Base-by-base conservation (phyloP, 2,797 vertebrate species). In the Antrozous pallidus region DNA sequence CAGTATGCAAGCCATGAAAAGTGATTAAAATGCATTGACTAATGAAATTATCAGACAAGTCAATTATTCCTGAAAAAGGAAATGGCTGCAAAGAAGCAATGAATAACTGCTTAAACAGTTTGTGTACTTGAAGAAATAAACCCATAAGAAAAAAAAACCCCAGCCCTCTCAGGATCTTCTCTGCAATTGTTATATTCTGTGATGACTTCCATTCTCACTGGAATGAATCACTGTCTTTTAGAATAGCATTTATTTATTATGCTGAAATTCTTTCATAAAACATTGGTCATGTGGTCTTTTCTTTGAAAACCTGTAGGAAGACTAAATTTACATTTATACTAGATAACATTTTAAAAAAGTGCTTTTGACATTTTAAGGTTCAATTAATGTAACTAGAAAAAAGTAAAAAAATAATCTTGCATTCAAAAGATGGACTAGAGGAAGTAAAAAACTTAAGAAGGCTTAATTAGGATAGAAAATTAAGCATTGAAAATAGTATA, bases 281-380 rank as follows among this genome's bases (percentile, higher is more conserved):
- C 16, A 63, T 13, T 78, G 49, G 63, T 36, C 38, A 65, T 33
- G 75, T 75, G 51, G 36, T 36, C 33, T 73, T 86, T 78, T 38
- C 49, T 94, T 91, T 86, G 70, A 82, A 95, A 89, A 89, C 42
- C n/a, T 40, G 22, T 91, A 31, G 31, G 45, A 78, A 86, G 75
- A 83, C 26, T 51, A 96, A 61, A 79, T 83, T 79, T 82, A 79
- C 8, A 65, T 85, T 94, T 77, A 85, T 33, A 45, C 47, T 90
- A 49, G 40, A 31, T 88, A 93, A 79, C 49, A 86, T 70, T 82
- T 61, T 88, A 47, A 73, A 77, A 95, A 88, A 93, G 51, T n/a
- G 2, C 6, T 54, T 87, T 88, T 82, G 45, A 74, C 89, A 86
- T 86, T 91, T 95, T 87, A 94, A 33, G n/a, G 88, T 89, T 86